Evolutionary conservation across 2,113 vertebrate species (phyloP), one percentile per base, ranked within the genome.

Genomic region (Cyanoderma ruficeps): DNA sequence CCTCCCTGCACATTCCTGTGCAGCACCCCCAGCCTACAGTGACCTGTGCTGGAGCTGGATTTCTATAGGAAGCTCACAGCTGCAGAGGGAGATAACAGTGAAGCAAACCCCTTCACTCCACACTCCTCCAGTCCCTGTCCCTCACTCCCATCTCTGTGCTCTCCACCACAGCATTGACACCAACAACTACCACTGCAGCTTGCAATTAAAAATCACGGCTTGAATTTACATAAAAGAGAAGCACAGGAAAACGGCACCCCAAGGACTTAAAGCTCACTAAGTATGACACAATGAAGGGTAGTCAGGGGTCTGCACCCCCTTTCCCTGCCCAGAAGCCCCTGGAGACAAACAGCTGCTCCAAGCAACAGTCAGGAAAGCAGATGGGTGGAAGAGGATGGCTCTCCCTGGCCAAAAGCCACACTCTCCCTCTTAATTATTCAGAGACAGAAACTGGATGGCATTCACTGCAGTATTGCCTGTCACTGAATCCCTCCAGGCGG

Each of bases 401-500:
- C 30, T 90, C 71, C 37, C 44, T 81, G 91, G 90, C 85, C 63
- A 56, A 90, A 84, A 69, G 81, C 89, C 87, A 83, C 19, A 1
- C 27, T 87, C 37, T 76, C 30, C 33, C 67, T 69, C 72, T 39
- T 80, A 52, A 67, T 90, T 87, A 90, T 91, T 94, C 80, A 89
- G 61, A 82, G 37, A 13, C 19, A 91, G 82, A 63, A 87, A 53
- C 23, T 56, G 18, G 68, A 93, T 67, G 18, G n/a, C 42, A 52
- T 75, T 85, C 6, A 0, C 13, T 11, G 46, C 78, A 42, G 19
- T 5, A 5, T 6, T 52, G 79, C 65, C 86, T 31, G 49, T 33
- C 86, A 80, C 65, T 6, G 37, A 61, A 35, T 75, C 33, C 64
- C 83, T 64, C 69, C 2, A 1, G 55, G 86, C 80, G 35, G 50